Percentiles rank a stretch among this genome's conserved stretches.
Conservation (phyloP, 2,888 invertebrate genomes). For the Latrodectus elegans region DNA sequence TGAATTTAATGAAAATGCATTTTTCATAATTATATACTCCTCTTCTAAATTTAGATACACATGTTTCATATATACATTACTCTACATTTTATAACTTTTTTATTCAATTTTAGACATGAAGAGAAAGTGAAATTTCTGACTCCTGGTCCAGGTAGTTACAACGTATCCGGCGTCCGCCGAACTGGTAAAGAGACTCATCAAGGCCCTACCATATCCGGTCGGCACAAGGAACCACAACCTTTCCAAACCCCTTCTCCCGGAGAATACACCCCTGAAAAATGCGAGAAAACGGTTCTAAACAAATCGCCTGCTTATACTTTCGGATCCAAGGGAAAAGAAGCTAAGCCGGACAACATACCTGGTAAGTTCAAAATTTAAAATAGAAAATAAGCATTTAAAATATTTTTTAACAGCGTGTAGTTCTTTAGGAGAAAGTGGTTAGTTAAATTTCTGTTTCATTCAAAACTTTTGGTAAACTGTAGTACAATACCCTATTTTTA, state of each 20-base stretch:
- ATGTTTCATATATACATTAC: no score
- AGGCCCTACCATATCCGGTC: conserved; percentile 86
- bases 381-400: no score
- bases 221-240: conserved; percentile 82
- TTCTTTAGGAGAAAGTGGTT: no score
- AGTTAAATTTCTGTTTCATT: no score
- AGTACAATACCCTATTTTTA: no score
- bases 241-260: conserved; percentile 73
- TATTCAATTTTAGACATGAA: conserved; percentile 75
- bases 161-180: conserved; percentile 87
- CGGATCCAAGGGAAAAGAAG: conserved; percentile 85
- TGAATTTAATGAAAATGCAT: no score
- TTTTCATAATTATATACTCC: no score
- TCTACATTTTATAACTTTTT: no score
- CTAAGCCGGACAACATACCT: conserved; percentile 75
- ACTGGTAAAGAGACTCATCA: conserved; percentile 87
- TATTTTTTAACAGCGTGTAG: no score
- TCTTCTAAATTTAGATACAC: no score
- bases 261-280: conserved; percentile 55
- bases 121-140: conserved; percentile 80
- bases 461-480: no score
- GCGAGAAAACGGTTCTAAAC: conserved; percentile 75
- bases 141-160: conserved; percentile 93
- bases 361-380: conserved; percentile 10
- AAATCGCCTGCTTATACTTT: conserved; percentile 86